Evolutionary conservation across 2,888 invertebrate species (phyloP), one percentile per base, ranked within the genome.

Genomic region (Phortica magna): DNA sequence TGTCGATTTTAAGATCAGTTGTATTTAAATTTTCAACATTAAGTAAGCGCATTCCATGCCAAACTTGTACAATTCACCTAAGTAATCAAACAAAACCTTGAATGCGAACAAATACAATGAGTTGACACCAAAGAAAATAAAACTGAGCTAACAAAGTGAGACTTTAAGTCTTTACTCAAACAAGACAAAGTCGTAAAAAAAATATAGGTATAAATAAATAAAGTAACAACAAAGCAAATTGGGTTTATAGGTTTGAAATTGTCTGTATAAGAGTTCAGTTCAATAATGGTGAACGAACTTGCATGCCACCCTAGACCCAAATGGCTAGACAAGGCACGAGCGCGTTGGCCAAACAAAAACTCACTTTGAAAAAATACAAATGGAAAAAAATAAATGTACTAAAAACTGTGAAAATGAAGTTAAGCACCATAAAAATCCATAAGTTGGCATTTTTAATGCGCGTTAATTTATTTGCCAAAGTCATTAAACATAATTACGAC

Each of bases 391-490:
- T n/a, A 68, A 68, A 68, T 64, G 19, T 14, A 64, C 64, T 14
- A 31, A 64, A 59, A n/a, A n/a, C 10, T 48, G 48, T 48, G 14
- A 48, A 64, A 64, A 42, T 42, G 12, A 43, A 43, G 48, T 68
- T 17, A 17, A 68, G 48, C 7, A 39, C 41, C 12, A 48, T 19
- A 42, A 10, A 68, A 42, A 19, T 43, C 14, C 31, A 71, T 31
- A 71, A 39, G 70, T 22, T 71, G 55, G 55, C 39, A 48, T 71
- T 71, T 71, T 71, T 31, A 71, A 70, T 70, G 68, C n/a, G 78
- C 81, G 73, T 81, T 82, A 81, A 84, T 82, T 81, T 82, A 83
- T 84, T 84, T 84, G 77, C 78, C 82, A 75, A 81, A 83, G 81
- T 78, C 82, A 77, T 84, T 83, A 79, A 80, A 83, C 75, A 73